These are phyloP conservation scores for Alviniconcha marisindica DNA, from an alignment of 1,140 invertebrate species.

Conservation along the genomic window DNA sequence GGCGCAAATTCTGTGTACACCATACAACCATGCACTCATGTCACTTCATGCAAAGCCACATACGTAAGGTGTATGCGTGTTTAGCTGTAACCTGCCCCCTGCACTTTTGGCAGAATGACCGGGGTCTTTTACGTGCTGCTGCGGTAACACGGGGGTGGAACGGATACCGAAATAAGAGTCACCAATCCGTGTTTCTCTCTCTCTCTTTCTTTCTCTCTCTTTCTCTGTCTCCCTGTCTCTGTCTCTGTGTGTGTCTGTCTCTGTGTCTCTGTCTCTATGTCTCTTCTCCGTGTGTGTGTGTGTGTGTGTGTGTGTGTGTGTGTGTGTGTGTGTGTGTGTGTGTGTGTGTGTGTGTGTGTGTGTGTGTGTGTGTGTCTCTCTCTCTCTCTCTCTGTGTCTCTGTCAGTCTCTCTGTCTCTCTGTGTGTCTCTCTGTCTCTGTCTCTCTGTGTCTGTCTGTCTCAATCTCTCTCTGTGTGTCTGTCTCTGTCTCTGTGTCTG, in stretches of 20 bases:
- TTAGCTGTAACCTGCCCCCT: no score
- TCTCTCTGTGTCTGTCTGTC: slow-evolving; percentile 15
- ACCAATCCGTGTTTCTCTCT: no score
- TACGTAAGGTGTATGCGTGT: no score
- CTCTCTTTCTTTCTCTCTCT: neutral
- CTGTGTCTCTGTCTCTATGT: neutral
- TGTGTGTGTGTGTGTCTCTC: neutral
- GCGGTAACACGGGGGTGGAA: no score
- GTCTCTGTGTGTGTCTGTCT: neutral
- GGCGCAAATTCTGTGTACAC: no score
- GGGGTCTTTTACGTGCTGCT: no score
- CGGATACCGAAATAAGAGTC: no score
- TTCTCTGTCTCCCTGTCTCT: neutral
- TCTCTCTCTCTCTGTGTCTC: neutral
- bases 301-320: neutral
- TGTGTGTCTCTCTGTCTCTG: neutral
- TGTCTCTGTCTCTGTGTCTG: neutral
- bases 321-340: neutral
- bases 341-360: neutral
- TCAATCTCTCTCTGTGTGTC: neutral
- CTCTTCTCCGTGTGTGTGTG: no score
- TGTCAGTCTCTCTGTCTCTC: slow-evolving; percentile 19
- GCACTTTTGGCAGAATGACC: no score
- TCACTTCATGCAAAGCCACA: no score
- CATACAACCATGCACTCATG: no score